A percentile compares a stretch with the other conserved stretches of the same genome.
Conservation (phyloP, 2,113 vertebrate genomes). For the human region DNA sequence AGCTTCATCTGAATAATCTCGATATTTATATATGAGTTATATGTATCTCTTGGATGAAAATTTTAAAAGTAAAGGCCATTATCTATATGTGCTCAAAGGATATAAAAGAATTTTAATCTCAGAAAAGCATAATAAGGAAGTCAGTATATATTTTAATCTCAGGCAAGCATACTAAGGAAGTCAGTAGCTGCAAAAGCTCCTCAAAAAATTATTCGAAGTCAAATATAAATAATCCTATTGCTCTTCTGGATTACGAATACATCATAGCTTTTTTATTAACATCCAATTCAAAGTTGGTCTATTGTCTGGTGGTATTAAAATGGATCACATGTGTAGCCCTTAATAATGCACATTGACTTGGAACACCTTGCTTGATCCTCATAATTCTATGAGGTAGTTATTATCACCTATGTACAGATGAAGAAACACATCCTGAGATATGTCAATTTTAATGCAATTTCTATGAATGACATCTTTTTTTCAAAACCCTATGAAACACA, state of each 20-base stretch:
- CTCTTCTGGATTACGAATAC: not conserved
- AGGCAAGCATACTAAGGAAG: not conserved
- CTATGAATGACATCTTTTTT: not conserved
- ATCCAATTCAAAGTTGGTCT: not conserved
- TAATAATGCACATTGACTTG: not conserved
- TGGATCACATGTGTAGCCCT: not conserved
- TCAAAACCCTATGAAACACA: not conserved
- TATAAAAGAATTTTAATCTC: not conserved
- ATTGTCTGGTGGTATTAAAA: not conserved
- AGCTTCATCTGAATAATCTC: not conserved
- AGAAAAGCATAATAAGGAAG: not conserved
- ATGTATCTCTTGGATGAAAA: not conserved
- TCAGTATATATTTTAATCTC: not conserved
- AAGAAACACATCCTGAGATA: not conserved
- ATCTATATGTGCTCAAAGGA: not conserved
- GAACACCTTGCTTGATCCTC: not conserved
- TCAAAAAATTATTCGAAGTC: not conserved
- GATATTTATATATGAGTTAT: not conserved
- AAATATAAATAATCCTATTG: not conserved
- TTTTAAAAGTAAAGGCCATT: not conserved
- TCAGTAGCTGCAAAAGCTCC: not conserved
- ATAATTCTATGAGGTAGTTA: not conserved
- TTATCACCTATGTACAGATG: not conserved
- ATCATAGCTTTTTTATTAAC: not conserved
- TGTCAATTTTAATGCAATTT: not conserved